Percentiles rank a stretch among this genome's conserved stretches.
Evolutionary conservation across 2,113 vertebrate species (phyloP).

Genomic region (Rhagologus leucostigma): DNA sequence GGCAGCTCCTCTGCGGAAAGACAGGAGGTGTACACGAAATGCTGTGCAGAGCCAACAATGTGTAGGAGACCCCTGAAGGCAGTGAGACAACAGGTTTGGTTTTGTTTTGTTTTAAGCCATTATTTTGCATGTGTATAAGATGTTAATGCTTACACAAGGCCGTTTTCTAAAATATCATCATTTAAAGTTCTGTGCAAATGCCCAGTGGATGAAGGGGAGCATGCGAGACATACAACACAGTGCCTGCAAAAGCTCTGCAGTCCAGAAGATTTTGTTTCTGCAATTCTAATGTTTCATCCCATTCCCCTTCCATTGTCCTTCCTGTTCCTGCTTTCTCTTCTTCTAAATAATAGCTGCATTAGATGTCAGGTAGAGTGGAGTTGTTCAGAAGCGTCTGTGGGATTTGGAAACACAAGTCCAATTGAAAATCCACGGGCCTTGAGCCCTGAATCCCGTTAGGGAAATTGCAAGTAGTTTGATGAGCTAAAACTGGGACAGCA

Average conservation of each 20-base stretch:
- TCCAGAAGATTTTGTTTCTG: background rate
- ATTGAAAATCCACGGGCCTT: conserved; percentile 8
- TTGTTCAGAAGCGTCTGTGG: background rate
- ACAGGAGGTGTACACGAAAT: background rate
- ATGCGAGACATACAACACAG: background rate
- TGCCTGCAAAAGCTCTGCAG: background rate
- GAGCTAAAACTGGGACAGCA: conserved; percentile 44
- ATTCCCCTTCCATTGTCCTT: conserved; percentile 26
- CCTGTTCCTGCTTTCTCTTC: background rate
- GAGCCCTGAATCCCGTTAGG: background rate
- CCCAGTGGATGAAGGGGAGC: background rate
- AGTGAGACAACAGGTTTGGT: background rate
- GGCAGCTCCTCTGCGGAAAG: background rate
- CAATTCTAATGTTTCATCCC: background rate
- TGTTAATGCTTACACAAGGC: background rate
- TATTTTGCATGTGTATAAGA: background rate
- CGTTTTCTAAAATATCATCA: background rate
- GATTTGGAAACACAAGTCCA: conserved; percentile 21
- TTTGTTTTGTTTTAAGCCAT: background rate
- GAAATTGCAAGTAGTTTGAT: conserved; percentile 1
- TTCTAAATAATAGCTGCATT: background rate
- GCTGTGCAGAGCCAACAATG: background rate
- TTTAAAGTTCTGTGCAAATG: background rate
- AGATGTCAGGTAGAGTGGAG: background rate
- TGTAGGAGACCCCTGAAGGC: background rate